Base-by-base conservation (phyloP, 35 echinoderm and acorn worm species). In the Diadema setosum region DNA sequence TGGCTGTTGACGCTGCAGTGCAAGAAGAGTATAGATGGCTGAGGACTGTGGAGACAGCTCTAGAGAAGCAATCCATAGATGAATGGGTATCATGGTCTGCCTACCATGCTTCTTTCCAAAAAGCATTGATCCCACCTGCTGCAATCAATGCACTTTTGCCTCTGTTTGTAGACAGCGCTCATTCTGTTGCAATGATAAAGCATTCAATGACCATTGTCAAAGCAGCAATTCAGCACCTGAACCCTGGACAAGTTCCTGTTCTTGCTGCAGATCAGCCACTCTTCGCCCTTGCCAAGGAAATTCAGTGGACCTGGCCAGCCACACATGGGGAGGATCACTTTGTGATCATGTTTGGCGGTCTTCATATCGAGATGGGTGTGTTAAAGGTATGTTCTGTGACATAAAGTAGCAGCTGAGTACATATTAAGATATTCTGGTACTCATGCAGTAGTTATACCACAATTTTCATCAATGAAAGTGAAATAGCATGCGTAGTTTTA, bases 271-370 rank as follows among this genome's bases (percentile, higher is more conserved):
- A 94, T 30, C 87, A 90, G 42, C 87, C 42, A 9, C 70, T 94
- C 4, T 86, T 57, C 81, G 92, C 84, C 25, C 32, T 95, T 32
- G 75, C 59, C 2, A 91, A 95, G 39, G 21, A 87, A 46, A 78
- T 85, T 2, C 87, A 94, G 31, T 94, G 87, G 87, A 90, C 44
- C 14, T 94, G 70, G 87, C 87, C 82, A 85, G 42, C 20, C 1
- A 58, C 14, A 9, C 49, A 91, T 69, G 91, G 91, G 16, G 91
- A 90, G 23, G 80, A 90, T 40, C 69, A 93, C 21, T 44, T 93
- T 11, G 67, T 87, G 15, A n/a, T 87, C 2, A 86, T 91, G 83
- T 80, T 86, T 8, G 81, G 83, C 29, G 89, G 83, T 35, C 82
- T 91, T 5, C 81, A 90, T 45, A 73, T 89, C 0, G 88, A 82